Evolutionary conservation across 2,113 vertebrate genomes (phyloP).

Genomic region (Danio rerio): GRCz12tu NC_133179.1:18422001-18422500

Average conservation of each 20-base stretch:
- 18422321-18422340: neutral
- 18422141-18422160: neutral
- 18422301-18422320: neutral
- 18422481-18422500: neutral
- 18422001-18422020: too few species aligned
- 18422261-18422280: neutral
- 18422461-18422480: neutral
- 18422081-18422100: neutral
- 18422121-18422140: neutral
- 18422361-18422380: neutral
- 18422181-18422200: neutral
- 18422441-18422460: neutral
- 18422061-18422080: too few species aligned
- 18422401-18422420: neutral
- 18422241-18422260: neutral
- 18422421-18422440: neutral
- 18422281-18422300: neutral
- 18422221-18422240: neutral
- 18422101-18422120: neutral
- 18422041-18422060: too few species aligned
- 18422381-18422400: slow-evolving; percentile 11
- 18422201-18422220: neutral
- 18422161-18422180: neutral
- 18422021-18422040: too few species aligned
- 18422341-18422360: neutral